Evolutionary conservation across 2,113 vertebrate species (phyloP).

Genomic region (Protobothrops flavoviridis): DNA sequence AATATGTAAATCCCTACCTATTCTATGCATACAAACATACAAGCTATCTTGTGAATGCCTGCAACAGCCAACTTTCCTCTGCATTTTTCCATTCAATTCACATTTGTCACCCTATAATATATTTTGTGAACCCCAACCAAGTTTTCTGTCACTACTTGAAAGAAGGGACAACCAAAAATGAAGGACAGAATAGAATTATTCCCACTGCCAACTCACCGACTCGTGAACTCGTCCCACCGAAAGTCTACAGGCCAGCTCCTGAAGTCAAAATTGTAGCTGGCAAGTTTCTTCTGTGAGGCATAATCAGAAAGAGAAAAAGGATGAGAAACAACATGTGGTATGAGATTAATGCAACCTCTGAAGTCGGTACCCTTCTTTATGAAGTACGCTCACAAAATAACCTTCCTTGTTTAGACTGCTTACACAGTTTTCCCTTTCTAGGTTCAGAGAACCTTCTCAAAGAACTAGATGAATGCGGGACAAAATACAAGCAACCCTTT

Average conservation of each 20-base stretch:
- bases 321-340: background rate
- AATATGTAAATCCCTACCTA: background rate
- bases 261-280: conserved; percentile 86
- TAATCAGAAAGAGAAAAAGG: too few relatives aligned
- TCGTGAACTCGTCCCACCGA: conserved; percentile 81
- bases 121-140: background rate
- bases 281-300: conserved; percentile 73
- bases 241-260: conserved; percentile 87
- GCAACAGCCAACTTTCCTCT: background rate
- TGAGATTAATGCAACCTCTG: background rate
- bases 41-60: background rate
- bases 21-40: background rate
- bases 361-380: background rate
- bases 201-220: conserved; percentile 64
- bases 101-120: background rate
- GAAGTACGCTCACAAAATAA: background rate
- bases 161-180: too few relatives aligned
- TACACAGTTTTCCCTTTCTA: background rate
- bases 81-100: background rate
- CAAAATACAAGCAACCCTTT: background rate
- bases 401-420: background rate
- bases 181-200: background rate
- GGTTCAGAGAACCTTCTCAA: background rate
- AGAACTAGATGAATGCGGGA: background rate
- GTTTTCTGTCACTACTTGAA: background rate